phyloP scores from a whole-genome alignment of 2,888 invertebrate genomes.

The Neoascia interrupta region DNA sequence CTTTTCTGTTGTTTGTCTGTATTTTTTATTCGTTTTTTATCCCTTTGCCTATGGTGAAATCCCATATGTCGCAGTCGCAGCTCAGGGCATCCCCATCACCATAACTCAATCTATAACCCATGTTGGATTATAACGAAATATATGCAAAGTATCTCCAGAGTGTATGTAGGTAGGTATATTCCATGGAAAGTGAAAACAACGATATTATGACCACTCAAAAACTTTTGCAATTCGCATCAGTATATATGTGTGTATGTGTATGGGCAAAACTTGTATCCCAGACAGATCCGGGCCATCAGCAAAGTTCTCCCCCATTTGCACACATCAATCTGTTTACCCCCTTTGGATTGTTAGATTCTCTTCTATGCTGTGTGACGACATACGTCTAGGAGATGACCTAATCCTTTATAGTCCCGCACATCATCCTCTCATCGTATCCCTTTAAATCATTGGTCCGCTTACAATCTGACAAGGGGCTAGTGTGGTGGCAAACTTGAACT shows the following conservation, averaged over 20 bases:
- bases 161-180: background rate
- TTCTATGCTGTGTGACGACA: slow-evolving; percentile 56
- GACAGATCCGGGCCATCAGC: background rate
- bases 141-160: slow-evolving; percentile 49
- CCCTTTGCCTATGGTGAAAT: slow-evolving; percentile 39
- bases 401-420: slow-evolving; percentile 47
- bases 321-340: slow-evolving; percentile 25
- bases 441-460: slow-evolving; percentile 37
- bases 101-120: slow-evolving; percentile 64
- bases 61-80: slow-evolving; percentile 57
- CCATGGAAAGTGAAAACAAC: slow-evolving; percentile 63
- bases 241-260: slow-evolving; percentile 8
- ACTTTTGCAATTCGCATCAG: slow-evolving; percentile 58
- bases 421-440: slow-evolving; percentile 31
- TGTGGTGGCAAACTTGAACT: slow-evolving; percentile 6
- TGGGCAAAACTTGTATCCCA: slow-evolving; percentile 23
- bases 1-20: slow-evolving; percentile 9
- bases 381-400: slow-evolving; percentile 60
- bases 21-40: slow-evolving; percentile 3
- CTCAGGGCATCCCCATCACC: slow-evolving; percentile 44
- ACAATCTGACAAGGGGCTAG: background rate
- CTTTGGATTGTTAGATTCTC: slow-evolving; percentile 27
- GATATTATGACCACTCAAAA: slow-evolving; percentile 61
- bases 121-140: slow-evolving; percentile 63
- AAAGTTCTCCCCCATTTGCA: slow-evolving; percentile 27